Conservation (phyloP, 2,113 vertebrate genomes). For the Megalops atlanticus region DNA sequence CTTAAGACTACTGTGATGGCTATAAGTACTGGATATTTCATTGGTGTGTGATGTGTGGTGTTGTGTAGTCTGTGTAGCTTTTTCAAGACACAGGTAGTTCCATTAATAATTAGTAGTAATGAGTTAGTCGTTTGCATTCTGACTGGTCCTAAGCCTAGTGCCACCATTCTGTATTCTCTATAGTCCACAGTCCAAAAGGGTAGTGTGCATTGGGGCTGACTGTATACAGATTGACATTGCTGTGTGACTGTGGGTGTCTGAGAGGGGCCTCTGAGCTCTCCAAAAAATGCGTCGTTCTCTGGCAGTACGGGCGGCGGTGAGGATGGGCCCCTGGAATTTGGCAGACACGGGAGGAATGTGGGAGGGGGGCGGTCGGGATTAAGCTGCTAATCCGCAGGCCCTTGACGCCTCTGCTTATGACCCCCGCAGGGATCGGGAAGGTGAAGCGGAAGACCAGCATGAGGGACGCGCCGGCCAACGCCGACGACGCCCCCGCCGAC, state of each 20-base stretch:
- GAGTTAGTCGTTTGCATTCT: neutral
- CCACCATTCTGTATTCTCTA: neutral
- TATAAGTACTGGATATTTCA: too few relatives aligned
- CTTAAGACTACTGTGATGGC: too few relatives aligned
- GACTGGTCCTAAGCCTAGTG: too few relatives aligned
- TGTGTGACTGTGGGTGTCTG: neutral
- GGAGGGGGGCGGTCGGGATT: neutral
- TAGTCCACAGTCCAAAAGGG: neutral
- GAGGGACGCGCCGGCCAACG: constrained; percentile 80
- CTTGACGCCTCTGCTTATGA: neutral
- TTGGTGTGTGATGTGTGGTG: too few relatives aligned
- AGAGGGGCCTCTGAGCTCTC: neutral
- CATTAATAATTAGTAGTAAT: too few relatives aligned
- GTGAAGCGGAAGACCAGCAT: constrained; percentile 83
- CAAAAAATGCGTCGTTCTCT: neutral
- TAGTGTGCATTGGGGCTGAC: neutral
- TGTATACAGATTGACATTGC: neutral
- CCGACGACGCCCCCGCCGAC: constrained; percentile 75
- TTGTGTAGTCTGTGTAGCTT: too few relatives aligned
- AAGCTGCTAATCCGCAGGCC: neutral
- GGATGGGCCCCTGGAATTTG: neutral
- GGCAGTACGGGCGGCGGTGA: too few relatives aligned
- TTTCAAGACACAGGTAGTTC: too few relatives aligned
- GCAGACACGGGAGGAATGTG: neutral
- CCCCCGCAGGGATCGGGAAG: constrained; percentile 81